phyloP scores from a whole-genome alignment of 2,113 vertebrate species.

The Empidonax alnorum region DNA sequence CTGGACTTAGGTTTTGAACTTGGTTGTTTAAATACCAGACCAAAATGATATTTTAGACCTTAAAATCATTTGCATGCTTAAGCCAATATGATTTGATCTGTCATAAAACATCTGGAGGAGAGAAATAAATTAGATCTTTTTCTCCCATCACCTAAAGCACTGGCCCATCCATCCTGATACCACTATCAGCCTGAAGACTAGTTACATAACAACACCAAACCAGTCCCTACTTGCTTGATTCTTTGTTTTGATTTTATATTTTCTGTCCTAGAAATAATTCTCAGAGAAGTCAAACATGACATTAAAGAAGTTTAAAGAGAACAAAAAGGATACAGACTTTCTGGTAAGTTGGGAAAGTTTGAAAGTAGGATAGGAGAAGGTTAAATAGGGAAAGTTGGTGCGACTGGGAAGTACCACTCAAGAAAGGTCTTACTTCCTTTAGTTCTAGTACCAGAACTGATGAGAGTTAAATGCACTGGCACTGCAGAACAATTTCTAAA shows the following conservation, averaged over 20 bases:
- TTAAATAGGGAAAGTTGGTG: neutral
- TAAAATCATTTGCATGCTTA: neutral
- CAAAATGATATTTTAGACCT: neutral
- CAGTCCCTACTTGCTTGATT: neutral
- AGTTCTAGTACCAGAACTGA: neutral
- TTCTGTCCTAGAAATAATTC: neutral
- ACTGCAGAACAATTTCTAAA: neutral
- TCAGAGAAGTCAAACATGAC: neutral
- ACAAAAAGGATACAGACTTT: neutral
- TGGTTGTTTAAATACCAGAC: neutral
- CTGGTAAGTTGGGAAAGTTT: neutral
- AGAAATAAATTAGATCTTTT: neutral
- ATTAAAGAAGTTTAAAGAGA: neutral
- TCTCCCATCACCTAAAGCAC: neutral
- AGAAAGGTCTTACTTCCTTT: neutral
- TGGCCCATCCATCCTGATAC: neutral
- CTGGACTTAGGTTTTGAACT: neutral
- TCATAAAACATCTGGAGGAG: neutral
- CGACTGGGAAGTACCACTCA: neutral
- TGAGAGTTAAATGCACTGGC: neutral
- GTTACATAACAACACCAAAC: neutral
- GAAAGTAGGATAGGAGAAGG: neutral
- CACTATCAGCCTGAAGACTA: neutral
- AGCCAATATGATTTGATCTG: neutral
- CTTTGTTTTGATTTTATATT: neutral